Base-by-base conservation (phyloP, 1,140 invertebrate genomes). In the Eulimnadia texana region DNA sequence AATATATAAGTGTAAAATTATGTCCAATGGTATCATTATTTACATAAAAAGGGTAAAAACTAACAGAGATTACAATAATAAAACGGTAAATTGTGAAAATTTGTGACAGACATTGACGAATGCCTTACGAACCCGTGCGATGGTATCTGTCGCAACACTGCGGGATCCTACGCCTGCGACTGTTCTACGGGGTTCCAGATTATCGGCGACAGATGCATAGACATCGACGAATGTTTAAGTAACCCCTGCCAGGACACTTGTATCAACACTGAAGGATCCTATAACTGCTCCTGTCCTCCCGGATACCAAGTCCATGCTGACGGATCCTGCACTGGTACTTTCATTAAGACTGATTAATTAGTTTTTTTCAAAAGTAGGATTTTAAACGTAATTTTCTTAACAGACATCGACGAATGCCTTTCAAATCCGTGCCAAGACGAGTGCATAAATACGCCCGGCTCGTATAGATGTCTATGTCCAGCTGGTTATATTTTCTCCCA, bases 221-320 rank as follows among this genome's bases (percentile, higher is more conserved):
- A 91, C 73, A 76, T 85, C 59, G 82, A 90, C 70, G 88, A 91
- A 72, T 90, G 88, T 67, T 73, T 74, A 60, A 78, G 77, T 3
- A 80, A 80, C 23, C 77, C 78, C 57, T 65, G 68, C 72, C 70
- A 77, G 58, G 80, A 88, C 71, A 79, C 79, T 28, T 95, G 92
- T 73, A 79, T 82, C 62, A 95, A 95, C 76, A 88, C 88, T 33
- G 80, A 81, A 62, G 92, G 91, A 49, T 86, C 84, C 63, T 93
- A 90, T 74, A 80, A 80, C 56, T 96, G 92, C 72, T 74, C 80
- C 13, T 96, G 92, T 75, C 76, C 80, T 25, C 75, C 80, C 10
- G 91, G 91, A 9, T 95, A 88, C 74, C 60, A 20, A 13, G 29
- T 61, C 11, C 50, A 29, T n/a, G 27, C 52, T 55, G 53, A 61